These are phyloP conservation scores for Carpatolechia fugitivella DNA, from an alignment of 2,888 invertebrate species.

Conservation along the genomic window DNA sequence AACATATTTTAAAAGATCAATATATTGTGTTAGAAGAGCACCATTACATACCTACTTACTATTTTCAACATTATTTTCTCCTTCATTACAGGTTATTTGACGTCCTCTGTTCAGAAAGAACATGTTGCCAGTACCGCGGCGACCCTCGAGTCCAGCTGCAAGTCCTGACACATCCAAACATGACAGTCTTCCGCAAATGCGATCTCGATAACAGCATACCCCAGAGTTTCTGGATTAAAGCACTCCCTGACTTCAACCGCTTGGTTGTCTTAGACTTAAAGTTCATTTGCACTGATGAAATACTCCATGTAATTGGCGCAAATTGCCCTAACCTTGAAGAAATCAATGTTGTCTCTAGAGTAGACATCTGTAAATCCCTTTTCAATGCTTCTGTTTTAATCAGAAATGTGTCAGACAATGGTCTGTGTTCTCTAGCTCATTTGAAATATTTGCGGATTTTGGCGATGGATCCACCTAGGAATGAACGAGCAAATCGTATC, in stretches of 20 bases:
- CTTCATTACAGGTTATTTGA: slow-evolving; percentile 78
- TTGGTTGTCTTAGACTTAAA: slow-evolving; percentile 68
- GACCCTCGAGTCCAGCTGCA: slow-evolving; percentile 68
- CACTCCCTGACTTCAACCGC: slow-evolving; percentile 54
- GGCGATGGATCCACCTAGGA: slow-evolving; percentile 71
- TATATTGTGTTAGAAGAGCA: no score
- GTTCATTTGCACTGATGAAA: slow-evolving; percentile 75
- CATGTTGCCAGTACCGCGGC: slow-evolving; percentile 59
- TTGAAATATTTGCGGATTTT: slow-evolving; percentile 62
- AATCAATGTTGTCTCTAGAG: slow-evolving; percentile 70
- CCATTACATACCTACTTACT: no score
- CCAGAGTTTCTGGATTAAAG: slow-evolving; percentile 62
- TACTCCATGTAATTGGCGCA: slow-evolving; percentile 60
- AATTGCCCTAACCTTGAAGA: slow-evolving; percentile 65
- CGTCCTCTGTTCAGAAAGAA: slow-evolving; percentile 72
- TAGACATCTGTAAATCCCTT: slow-evolving; percentile 67
- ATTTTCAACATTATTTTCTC: no score
- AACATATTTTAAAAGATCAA: no score
- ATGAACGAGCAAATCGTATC: slow-evolving; percentile 61
- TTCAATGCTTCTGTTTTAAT: slow-evolving; percentile 71
- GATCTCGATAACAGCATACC: slow-evolving; percentile 68
- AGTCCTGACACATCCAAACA: slow-evolving; percentile 64
- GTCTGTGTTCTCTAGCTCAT: slow-evolving; percentile 56
- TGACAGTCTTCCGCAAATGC: slow-evolving; percentile 69
- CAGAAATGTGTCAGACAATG: slow-evolving; percentile 70